Conservation (phyloP, 2,888 invertebrate species). For the Brachyptera putata region DNA sequence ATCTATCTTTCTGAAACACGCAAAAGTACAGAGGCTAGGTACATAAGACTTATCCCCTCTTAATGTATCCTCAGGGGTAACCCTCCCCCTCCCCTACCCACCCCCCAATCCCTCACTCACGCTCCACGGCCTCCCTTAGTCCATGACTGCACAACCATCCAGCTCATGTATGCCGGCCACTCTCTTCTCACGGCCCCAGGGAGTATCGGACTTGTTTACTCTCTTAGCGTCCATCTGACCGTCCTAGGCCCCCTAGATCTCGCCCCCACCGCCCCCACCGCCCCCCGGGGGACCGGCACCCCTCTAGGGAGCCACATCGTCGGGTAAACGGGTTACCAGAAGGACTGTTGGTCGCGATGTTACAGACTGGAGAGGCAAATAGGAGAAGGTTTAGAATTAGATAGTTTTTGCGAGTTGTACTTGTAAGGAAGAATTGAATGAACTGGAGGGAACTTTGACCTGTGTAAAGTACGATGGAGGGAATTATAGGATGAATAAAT, state of each 20-base stretch:
- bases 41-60: too few species aligned
- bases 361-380: background rate
- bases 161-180: constrained; percentile 5
- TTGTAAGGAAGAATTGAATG: too few species aligned
- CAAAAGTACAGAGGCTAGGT: too few species aligned
- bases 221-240: background rate
- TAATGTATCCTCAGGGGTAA: too few species aligned
- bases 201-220: background rate
- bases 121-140: background rate
- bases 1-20: too few species aligned
- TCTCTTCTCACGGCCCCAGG: background rate
- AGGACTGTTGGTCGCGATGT: background rate
- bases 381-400: too few species aligned
- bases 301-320: too few species aligned
- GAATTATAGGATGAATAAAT: too few species aligned
- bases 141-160: background rate
- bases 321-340: background rate
- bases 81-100: background rate
- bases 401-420: too few species aligned
- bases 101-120: background rate
- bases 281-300: background rate
- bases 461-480: too few species aligned
- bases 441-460: too few species aligned
- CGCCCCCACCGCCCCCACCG: background rate
- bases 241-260: background rate